Evolutionary conservation across 2,888 invertebrate species (phyloP).

Genomic region (Dasypogon diadema): DNA sequence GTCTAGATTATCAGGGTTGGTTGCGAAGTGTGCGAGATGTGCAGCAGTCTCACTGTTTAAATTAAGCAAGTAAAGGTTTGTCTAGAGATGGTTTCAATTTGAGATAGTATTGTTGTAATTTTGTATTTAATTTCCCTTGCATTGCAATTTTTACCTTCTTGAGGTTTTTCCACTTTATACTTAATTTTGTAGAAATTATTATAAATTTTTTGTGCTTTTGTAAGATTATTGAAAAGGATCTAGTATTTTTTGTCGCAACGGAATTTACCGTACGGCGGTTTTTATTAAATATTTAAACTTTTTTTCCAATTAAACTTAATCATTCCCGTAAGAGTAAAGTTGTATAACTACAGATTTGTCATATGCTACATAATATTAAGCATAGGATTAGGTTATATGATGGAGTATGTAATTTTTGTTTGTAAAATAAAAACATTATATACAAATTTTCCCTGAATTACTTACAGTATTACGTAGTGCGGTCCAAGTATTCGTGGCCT

Average conservation of each 20-base stretch:
- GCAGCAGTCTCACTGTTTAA: background rate
- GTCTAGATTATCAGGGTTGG: constrained; percentile 34
- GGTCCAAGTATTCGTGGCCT: too few relatives aligned
- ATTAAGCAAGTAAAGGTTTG: background rate
- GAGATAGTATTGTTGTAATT: constrained; percentile 30
- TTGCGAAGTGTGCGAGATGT: background rate
- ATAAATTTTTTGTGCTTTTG: background rate
- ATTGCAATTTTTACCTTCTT: constrained; percentile 6
- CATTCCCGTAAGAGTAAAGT: background rate
- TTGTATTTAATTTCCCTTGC: constrained; percentile 15
- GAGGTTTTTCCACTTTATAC: constrained; percentile 2
- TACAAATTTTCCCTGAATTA: background rate
- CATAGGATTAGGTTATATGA: background rate
- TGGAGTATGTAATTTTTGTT: constrained; percentile 3
- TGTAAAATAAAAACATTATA: constrained; percentile 21
- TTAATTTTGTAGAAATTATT: background rate
- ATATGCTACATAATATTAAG: background rate
- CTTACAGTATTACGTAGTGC: too few relatives aligned
- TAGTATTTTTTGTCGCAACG: background rate
- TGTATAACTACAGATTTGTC: background rate
- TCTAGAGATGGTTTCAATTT: background rate
- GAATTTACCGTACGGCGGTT: background rate
- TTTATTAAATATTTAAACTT: background rate
- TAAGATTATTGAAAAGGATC: background rate
- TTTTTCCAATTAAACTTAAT: background rate